Evolutionary conservation across 1,140 invertebrate genomes (phyloP), one percentile per base, ranked within the genome.

Genomic region (Batillaria attramentaria): DNA sequence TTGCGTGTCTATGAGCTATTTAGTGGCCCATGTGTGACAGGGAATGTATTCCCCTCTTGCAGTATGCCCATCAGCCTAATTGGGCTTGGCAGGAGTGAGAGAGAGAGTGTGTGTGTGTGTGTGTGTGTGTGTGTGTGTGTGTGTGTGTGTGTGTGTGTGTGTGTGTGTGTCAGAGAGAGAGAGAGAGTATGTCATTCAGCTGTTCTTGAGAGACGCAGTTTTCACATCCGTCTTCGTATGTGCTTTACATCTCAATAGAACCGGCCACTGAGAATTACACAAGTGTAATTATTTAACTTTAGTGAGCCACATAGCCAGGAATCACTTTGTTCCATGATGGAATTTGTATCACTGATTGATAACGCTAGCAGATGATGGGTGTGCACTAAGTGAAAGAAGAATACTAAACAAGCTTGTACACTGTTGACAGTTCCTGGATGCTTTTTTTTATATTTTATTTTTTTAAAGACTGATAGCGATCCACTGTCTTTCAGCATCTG

Each of bases 91-190:
- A 31, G n/a, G 24, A 8, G 24, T 62, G 57, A 28, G 57, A 8
- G 0, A 28, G 57, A 18, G 57, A 62, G 3, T 62, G 24, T 62
- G 57, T 62, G 57, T 62, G 57, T 62, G 57, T 62, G 57, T 62
- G 57, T 62, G 10, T 62, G 57, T n/a, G 1, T 62, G 57, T 3
- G 24, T 62, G 57, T 62, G 57, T 1, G 57, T 20, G 10, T 20
- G 57, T 62, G 57, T n/a, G 24, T 62, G 57, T 62, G 57, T 62
- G 57, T 62, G 10, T 62, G 57, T 62, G 57, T 62, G 57, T 62
- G n/a, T 10, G 33, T 62, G 13, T 10, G 13, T 24, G 57, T 10
- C 24, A 31, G 46, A 50, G 46, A 24, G 57, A n/a, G 57, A 13
- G 24, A 24, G 46, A 10, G 10, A 10, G 10, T 50, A 50, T 50